Base-by-base conservation (phyloP, 2,113 vertebrate species). In the Strigops habroptila region DNA sequence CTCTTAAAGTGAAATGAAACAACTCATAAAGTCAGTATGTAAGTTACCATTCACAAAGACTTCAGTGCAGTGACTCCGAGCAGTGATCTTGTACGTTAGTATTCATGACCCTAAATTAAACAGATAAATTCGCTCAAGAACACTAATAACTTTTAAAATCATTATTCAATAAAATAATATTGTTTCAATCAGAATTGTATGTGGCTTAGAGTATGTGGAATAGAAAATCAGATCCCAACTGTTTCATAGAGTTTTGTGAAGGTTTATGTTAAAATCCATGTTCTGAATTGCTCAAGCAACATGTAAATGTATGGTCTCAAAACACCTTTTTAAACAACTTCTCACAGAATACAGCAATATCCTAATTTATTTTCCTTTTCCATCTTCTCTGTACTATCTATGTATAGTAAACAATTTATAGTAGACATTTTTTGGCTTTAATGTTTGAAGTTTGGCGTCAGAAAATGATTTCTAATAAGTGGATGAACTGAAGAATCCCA, bases 401-500 rank as follows among this genome's bases (percentile, higher is more conserved):
- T 44, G 83, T 52, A 46, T 49, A 70, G 74, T 24, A 79, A 64
- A 90, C 44, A 63, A 84, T 93, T 91, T 91, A 81, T 63, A 92
- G 52, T 14, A 48, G 78, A 64, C 69, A 12, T 46, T n/a, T 59
- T 79, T 88, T 79, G 57, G n/a, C 59, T 84, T 79, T 86, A 81
- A 63, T 67, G 30, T 76, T 88, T 77, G 57, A 84, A 73, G 68
- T 80, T 49, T 74, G 78, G 43, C 16, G 0, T 77, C 82, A 78
- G 62, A 76, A 86, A 77, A 83, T 73, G 60, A 88, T 95, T 95
- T 93, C 63, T 94, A 71, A 7, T 62, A 94, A 94, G 77, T 65
- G 53, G 88, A 92, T 86, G 37, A 81, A 73, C 35, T 69, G 46
- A 89, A 90, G 91, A 92, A 93, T 63, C 64, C 41, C 71, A 28